phyloP scores from a whole-genome alignment of 2,888 invertebrate species.

The Orthosia cruda region DNA sequence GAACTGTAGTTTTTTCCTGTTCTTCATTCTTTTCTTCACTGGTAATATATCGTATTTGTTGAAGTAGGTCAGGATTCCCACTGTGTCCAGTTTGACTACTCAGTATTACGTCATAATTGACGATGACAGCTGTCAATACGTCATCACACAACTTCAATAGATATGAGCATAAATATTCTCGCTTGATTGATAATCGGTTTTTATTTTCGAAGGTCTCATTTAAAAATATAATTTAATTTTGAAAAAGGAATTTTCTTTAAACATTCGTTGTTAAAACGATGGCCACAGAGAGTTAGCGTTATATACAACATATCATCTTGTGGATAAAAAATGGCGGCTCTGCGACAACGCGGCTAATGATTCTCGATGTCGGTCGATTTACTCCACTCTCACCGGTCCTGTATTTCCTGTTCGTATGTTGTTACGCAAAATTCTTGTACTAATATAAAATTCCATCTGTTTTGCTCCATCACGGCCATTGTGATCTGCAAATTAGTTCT shows the following conservation, averaged over 20 bases:
- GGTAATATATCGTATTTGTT: slow-evolving; percentile 4
- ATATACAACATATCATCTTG: slow-evolving; percentile 58
- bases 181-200: slow-evolving; percentile 8
- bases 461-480: slow-evolving; percentile 75
- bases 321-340: slow-evolving; percentile 78
- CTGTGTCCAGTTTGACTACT: slow-evolving; percentile 42
- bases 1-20: background rate
- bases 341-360: slow-evolving; percentile 81
- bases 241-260: slow-evolving; percentile 12
- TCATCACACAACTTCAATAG: slow-evolving; percentile 17
- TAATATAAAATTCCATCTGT: slow-evolving; percentile 83
- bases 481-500: slow-evolving; percentile 83
- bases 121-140: slow-evolving; percentile 48
- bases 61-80: slow-evolving; percentile 50
- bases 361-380: slow-evolving; percentile 72
- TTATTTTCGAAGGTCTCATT: background rate
- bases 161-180: background rate
- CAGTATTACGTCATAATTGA: slow-evolving; percentile 38
- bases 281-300: slow-evolving; percentile 44
- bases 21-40: background rate
- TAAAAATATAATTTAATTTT: slow-evolving; percentile 2
- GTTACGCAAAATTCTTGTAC: slow-evolving; percentile 84
- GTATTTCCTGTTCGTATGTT: slow-evolving; percentile 87
- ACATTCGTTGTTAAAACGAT: slow-evolving; percentile 20
- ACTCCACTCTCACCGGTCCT: slow-evolving; percentile 80